These are phyloP conservation scores for Miltochrista miniata DNA, from an alignment of 2,888 invertebrate species.

Conservation along the genomic window DNA sequence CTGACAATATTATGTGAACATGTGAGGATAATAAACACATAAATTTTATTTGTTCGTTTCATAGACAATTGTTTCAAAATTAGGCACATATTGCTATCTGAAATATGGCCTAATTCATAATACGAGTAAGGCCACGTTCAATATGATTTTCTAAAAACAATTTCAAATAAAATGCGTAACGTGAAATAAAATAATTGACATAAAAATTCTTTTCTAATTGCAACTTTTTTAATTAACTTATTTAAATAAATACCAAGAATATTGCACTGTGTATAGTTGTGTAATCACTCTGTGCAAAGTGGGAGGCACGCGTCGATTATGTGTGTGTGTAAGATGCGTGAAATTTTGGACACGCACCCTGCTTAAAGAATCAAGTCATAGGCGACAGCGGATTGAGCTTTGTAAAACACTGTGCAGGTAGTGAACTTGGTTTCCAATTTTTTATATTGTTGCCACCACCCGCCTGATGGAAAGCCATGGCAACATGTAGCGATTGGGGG, in stretches of 20 bases:
- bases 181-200: no score
- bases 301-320: constrained; percentile 1
- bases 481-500: no score
- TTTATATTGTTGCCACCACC: no score
- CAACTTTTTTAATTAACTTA: constrained; percentile 14
- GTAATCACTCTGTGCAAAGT: neutral
- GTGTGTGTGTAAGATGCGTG: constrained; percentile 21
- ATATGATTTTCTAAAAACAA: neutral
- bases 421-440: no score
- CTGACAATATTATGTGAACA: no score
- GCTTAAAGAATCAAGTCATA: neutral
- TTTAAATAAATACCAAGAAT: constrained; percentile 13
- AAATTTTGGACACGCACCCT: constrained; percentile 20
- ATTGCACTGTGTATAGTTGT: constrained; percentile 15
- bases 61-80: no score
- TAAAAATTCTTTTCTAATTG: neutral
- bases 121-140: neutral
- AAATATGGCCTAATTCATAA: constrained; percentile 1
- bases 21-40: no score
- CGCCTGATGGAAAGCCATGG: no score
- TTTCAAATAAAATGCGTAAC: constrained; percentile 1
- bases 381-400: constrained; percentile 1
- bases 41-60: no score
- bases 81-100: constrained; percentile 2
- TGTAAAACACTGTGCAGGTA: no score